Base-by-base conservation (phyloP, 2,113 vertebrate genomes). In the Paratilapia polleni region DNA sequence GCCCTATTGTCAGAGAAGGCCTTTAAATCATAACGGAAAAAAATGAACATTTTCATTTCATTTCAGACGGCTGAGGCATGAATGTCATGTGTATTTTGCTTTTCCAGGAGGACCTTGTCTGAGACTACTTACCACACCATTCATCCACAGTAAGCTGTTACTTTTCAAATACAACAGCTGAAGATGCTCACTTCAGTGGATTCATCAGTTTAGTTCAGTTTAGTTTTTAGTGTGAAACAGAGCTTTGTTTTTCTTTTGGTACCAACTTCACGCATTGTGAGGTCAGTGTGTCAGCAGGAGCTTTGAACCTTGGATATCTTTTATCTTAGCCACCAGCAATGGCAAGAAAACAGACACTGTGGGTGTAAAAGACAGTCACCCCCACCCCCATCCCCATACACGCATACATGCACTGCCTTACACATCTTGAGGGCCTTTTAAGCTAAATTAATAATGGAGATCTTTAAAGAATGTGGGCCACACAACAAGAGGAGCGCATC, bases 391-490 rank as follows among this genome's bases (percentile, higher is more conserved):
- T 11, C 22, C 17, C 58, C 3, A 41, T 13, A 24, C 84, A 81
- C 41, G 17, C 41, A 78, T 26, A 60, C 66, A 62, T 38, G 36
- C 59, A 36, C 1, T 77, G n/a, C 11, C 57, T 36, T 8, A 62
- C 66, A 86, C 54, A 59, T 77, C 68, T 87, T 60, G 49, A 77
- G 78, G 76, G 73, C 52, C 63, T 81, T 78, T 90, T 62, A 61
- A 85, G 28, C 19, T 91, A 74, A 94, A 94, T 89, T 91, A 93
- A 91, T 88, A 79, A 88, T 85, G 74, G 77, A 1, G 22, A 76
- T 86, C 77, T 86, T 81, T 31, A 59, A 59, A 81, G 61, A 90
- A 92, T 91, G 47, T 88, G 83, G 83, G 82, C 43, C 89, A 92
- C 76, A 63, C 26, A 63, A 38, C 47, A 4, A 24, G 14, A 70